Percentiles rank a stretch among this genome's conserved stretches.
Evolutionary conservation across 2,888 invertebrate species (phyloP).

Genomic region (Petrophora chlorosata): DNA sequence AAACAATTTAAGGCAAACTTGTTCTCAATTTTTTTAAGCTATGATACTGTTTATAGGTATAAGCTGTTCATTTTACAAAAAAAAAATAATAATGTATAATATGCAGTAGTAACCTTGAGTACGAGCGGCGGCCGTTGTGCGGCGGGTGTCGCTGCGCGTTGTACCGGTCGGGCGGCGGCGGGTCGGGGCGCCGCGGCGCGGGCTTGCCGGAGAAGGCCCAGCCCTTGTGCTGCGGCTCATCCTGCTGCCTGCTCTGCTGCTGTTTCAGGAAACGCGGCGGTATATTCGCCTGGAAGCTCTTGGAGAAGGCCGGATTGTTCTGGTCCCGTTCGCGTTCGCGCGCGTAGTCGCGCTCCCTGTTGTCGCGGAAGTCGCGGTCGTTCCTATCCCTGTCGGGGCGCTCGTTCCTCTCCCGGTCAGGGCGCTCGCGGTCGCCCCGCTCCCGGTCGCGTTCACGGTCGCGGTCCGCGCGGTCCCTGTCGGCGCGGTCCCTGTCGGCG

Average conservation of each 20-base stretch:
- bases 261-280: slow-evolving; percentile 94
- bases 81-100: too few species aligned
- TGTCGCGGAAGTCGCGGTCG: slow-evolving; percentile 57
- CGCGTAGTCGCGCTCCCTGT: slow-evolving; percentile 57
- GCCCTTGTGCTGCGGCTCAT: slow-evolving; percentile 64
- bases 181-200: slow-evolving; percentile 68
- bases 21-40: too few species aligned
- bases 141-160: slow-evolving; percentile 70
- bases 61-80: too few species aligned
- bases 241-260: slow-evolving; percentile 84
- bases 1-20: slow-evolving; percentile 1
- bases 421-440: slow-evolving; percentile 38
- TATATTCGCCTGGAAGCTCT: slow-evolving; percentile 91
- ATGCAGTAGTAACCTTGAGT: too few species aligned
- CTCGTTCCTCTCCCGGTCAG: slow-evolving; percentile 47
- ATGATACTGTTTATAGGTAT: too few species aligned
- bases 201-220: slow-evolving; percentile 73
- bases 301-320: slow-evolving; percentile 86
- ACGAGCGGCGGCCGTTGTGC: slow-evolving; percentile 73
- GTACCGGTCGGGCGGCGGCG: slow-evolving; percentile 55
- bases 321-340: slow-evolving; percentile 80
- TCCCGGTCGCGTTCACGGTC: slow-evolving; percentile 46
- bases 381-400: slow-evolving; percentile 49
- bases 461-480: slow-evolving; percentile 38
- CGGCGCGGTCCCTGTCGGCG: slow-evolving; percentile 48